Percentiles rank a stretch among this genome's conserved stretches.
These are phyloP conservation scores for Carettochelys insculpta DNA, from an alignment of 2,113 vertebrate genomes.

Conservation along the genomic window DNA sequence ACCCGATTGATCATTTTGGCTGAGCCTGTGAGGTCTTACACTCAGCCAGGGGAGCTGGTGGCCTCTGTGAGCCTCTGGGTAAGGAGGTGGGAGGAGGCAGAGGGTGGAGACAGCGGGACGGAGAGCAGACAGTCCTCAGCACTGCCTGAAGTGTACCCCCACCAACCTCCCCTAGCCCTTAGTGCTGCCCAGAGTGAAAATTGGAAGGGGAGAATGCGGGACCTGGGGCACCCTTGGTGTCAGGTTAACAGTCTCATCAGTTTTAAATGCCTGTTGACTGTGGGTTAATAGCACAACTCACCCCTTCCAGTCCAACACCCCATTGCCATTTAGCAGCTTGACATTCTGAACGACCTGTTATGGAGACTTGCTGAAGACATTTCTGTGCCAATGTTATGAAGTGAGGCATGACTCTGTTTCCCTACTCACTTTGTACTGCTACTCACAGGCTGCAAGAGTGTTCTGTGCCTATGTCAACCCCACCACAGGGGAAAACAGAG, in stretches of 20 bases:
- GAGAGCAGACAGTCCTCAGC: too few relatives aligned
- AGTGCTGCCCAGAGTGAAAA: too few relatives aligned
- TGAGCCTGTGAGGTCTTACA: not conserved
- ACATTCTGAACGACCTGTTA: not conserved
- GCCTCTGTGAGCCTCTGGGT: too few relatives aligned
- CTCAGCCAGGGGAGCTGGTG: too few relatives aligned
- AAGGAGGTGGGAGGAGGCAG: too few relatives aligned
- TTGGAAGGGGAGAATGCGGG: not conserved
- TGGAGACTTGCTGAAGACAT: not conserved
- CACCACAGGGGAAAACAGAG: not conserved
- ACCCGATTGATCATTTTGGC: not conserved
- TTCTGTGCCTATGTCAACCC: not conserved
- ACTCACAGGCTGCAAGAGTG: not conserved
- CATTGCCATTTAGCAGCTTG: not conserved
- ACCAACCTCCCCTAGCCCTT: too few relatives aligned
- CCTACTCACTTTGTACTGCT: not conserved
- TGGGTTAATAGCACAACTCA: not conserved
- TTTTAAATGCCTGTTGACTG: not conserved
- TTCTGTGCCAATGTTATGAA: not conserved
- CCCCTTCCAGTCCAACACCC: not conserved
- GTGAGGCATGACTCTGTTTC: not conserved
- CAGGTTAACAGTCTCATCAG: not conserved
- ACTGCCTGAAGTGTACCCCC: too few relatives aligned
- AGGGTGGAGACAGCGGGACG: too few relatives aligned
- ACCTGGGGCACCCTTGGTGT: not conserved